Base-by-base conservation (phyloP, 2,797 vertebrate species). In the Cirrhinus molitorella region DNA sequence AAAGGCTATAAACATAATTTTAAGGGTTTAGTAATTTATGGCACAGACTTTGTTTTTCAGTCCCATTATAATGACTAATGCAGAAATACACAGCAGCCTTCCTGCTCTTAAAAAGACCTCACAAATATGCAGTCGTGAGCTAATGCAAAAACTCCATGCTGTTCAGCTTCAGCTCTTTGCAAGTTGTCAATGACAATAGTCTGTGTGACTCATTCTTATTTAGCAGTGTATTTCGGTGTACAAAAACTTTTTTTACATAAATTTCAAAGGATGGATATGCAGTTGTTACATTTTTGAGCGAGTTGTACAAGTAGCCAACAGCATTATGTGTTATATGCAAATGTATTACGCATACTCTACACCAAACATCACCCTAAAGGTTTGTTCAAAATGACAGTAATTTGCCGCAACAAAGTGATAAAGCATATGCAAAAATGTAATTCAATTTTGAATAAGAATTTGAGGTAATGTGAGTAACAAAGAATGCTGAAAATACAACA, bases 91-190 rank as follows among this genome's bases (percentile, higher is more conserved):
- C 25, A 67, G 45, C 12, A 49, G 55, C 13, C 31, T 65, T 31
- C 11, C 21, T 34, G 47, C 55, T 65, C 25, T 13, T 8, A 57
- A 13, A 23, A 73, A 37, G 7, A 57, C 25, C 72, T 55, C 31
- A 65, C 45, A 65, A 11, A 65, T 67, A 55, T 37, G 12, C 43
- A 66, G 70, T 63, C 10, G 4, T 19, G 12, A 47, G 45, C 70
- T 37, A 25, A 73, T 80, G 81, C 63, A 83, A 45, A 75, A 83
- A 45, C 65, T 80, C 16, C 43, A 45, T 40, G 34, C 63, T 53
- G 61, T 67, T 78, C 28, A 34, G 51, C 31, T 37, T 83, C 63
- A 65, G 71, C 40, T 70, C 51, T 34, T 77, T 80, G 77, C 63
- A 49, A 78, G 72, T 63, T 76, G 19, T 8, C 21, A 83, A 63